Conservation (phyloP, 2,888 invertebrate species). For the Phalera bucephala region DNA sequence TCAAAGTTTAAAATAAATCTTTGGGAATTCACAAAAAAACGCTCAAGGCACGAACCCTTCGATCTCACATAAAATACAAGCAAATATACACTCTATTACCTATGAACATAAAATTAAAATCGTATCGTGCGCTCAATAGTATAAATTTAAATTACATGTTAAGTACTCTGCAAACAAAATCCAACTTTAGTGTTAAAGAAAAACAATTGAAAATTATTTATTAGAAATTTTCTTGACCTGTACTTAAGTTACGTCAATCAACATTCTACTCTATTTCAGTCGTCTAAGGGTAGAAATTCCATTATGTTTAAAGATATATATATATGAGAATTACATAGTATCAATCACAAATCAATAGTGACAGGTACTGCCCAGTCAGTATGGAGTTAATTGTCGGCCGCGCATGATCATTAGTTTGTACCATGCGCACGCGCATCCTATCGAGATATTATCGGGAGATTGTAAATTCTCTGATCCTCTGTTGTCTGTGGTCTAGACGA, state of each 20-base stretch:
- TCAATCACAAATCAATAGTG: conserved; percentile 78
- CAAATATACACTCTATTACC: conserved; percentile 5
- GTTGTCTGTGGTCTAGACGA: background rate
- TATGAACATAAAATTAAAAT: conserved; percentile 8
- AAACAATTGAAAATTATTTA: background rate
- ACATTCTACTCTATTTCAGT: conserved; percentile 11
- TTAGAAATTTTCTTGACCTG: background rate
- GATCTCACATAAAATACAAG: conserved; percentile 8
- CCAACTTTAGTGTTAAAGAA: background rate
- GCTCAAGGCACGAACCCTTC: conserved; percentile 20
- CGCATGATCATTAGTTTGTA: conserved; percentile 59
- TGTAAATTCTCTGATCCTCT: conserved; percentile 36
- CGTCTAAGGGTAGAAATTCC: background rate
- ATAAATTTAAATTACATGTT: conserved; percentile 9
- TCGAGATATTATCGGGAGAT: conserved; percentile 51
- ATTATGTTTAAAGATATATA: background rate
- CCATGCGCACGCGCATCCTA: conserved; percentile 45
- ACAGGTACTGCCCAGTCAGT: conserved; percentile 65
- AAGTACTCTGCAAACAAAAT: background rate
- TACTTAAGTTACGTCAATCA: background rate
- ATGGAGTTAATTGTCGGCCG: conserved; percentile 66
- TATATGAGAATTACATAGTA: conserved; percentile 50
- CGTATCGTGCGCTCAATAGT: background rate
- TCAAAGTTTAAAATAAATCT: conserved; percentile 21
- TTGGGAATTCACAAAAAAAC: conserved; percentile 9